phyloP scores from a whole-genome alignment of 2,113 vertebrate species.

The Columba janthina region DNA sequence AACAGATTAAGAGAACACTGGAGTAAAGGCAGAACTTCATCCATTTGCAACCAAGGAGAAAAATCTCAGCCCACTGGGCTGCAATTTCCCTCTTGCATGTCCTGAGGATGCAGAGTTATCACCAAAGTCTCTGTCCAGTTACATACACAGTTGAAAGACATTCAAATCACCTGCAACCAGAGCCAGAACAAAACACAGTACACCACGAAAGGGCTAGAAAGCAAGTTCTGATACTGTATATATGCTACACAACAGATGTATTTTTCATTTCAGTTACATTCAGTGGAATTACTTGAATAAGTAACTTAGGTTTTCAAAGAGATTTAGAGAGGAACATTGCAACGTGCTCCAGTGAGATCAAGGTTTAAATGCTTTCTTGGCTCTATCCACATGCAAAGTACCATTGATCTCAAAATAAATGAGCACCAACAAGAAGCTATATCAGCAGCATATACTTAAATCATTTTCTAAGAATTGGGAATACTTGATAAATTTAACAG shows the following conservation, averaged over 20 bases:
- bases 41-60: not conserved
- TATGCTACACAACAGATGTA: not conserved
- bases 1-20: not conserved
- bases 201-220: not conserved
- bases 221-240: not conserved
- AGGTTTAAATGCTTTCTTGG: not conserved
- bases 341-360: not conserved
- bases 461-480: not conserved
- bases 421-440: not conserved
- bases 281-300: not conserved
- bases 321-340: not conserved
- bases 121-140: not conserved
- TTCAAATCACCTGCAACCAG: not conserved
- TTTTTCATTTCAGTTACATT: not conserved
- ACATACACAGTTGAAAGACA: not conserved
- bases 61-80: not conserved
- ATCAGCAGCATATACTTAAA: not conserved
- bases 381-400: not conserved
- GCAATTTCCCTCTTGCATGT: not conserved
- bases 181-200: not conserved
- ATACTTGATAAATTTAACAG: not conserved
- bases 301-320: not conserved
- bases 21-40: not conserved
- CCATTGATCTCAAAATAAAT: constrained; percentile 19
- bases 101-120: not conserved